Base-by-base conservation (phyloP, 2,888 invertebrate genomes). In the Lucinisca nassula region DNA sequence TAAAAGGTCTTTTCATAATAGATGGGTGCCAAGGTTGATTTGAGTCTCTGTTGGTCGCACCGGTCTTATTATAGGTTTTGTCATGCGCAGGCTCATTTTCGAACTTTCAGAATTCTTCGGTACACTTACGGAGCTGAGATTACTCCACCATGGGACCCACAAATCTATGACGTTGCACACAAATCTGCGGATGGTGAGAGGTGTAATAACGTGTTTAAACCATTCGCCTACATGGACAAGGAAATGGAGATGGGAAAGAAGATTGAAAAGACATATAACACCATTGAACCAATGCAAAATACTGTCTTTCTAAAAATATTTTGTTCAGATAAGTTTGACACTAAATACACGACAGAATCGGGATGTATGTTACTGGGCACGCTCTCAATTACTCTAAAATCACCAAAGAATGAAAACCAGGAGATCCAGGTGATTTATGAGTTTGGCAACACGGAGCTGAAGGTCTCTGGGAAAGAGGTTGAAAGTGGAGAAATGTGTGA, bases 111-210 rank as follows among this genome's bases (percentile, higher is more conserved):
- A 51, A 79, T 85, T 14, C 49, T 89, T n/a, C 81, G 87, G 2
- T 88, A 88, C 51, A 89, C 90, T 8, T 91, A 91, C 55, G 91
- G 91, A 12, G 90, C 90, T 3, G 85, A 91, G 80, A 83, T 90
- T 10, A 89, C 87, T 58, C 91, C 91, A 17, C 61, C 78, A 17
- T 91, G 87, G 67, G 84, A 91, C 75, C 82, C 86, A 0, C 21
- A 45, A 3, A 45, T 76, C 4, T 79, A 89, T 61, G 86, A 86
- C 61, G 72, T 58, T 32, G 24, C 32, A 3, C 84, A 82, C 35
- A 51, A 76, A 40, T 79, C 89, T 12, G 40, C 58, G 32, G 82
- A 89, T 32, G 89, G 89, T 12, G 76, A 79, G 49, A 72, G 85
- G 6, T 86, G 83, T 27, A 79, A 81, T 61, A 84, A 89, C 51